Evolutionary conservation across 2,888 invertebrate species (phyloP).

Genomic region (Ophonus ardosiacus): DNA sequence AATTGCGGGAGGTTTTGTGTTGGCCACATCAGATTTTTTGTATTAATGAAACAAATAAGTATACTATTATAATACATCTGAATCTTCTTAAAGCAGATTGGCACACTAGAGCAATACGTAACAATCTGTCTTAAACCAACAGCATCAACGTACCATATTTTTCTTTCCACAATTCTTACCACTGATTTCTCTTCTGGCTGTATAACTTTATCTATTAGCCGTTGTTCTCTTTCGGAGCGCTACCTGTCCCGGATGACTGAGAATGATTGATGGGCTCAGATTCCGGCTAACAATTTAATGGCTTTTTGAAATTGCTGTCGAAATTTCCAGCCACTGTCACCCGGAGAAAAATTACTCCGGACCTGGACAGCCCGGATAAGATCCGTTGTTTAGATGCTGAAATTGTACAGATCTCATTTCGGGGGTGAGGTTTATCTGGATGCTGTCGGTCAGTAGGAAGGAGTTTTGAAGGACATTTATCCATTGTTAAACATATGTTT

Average conservation of each 20-base stretch:
- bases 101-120: too few species aligned
- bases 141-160: too few species aligned
- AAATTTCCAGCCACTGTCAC: slow-evolving; percentile 52
- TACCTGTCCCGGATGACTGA: slow-evolving; percentile 61
- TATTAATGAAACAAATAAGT: too few species aligned
- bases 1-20: too few species aligned
- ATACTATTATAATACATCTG: too few species aligned
- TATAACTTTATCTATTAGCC: not conserved
- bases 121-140: too few species aligned
- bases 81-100: too few species aligned
- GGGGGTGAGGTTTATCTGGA: not conserved
- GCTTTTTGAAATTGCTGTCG: slow-evolving; percentile 63
- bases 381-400: not conserved
- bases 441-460: not conserved
- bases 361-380: not conserved
- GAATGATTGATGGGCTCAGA: slow-evolving; percentile 51
- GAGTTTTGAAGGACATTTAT: not conserved
- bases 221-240: not conserved
- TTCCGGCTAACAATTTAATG: slow-evolving; percentile 57
- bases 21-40: too few species aligned
- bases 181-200: slow-evolving; percentile 1
- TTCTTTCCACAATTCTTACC: too few species aligned
- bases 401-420: not conserved
- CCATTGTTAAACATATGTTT: too few species aligned
- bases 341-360: slow-evolving; percentile 50